Conservation (phyloP, 2,797 vertebrate species). For the Champsocephalus gunnari region DNA sequence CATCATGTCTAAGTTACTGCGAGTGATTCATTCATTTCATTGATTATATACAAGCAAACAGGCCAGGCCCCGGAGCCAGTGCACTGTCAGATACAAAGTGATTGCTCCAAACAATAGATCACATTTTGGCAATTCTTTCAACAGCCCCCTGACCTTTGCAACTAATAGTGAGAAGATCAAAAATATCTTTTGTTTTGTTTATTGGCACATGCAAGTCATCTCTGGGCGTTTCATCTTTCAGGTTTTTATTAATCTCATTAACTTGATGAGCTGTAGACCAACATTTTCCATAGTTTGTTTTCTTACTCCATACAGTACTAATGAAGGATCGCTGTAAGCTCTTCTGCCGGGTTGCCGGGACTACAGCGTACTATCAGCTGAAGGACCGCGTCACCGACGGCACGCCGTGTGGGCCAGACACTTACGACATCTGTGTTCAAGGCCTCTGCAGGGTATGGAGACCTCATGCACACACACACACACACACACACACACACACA, state of each 20-base stretch:
- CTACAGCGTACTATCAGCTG: slow-evolving; percentile 94
- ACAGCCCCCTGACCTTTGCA: slow-evolving; percentile 14
- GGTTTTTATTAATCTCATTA: slow-evolving; percentile 14
- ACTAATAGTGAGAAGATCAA: slow-evolving; percentile 32
- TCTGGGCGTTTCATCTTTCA: neutral
- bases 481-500: neutral
- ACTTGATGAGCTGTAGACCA: neutral
- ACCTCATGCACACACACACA: neutral
- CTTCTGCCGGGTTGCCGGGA: slow-evolving; percentile 95
- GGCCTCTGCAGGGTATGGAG: slow-evolving; percentile 94
- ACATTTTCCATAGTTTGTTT: slow-evolving; percentile 25
- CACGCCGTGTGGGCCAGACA: slow-evolving; percentile 93
- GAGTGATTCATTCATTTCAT: slow-evolving; percentile 67
- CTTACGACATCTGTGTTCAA: slow-evolving; percentile 97
- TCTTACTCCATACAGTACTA: slow-evolving; percentile 85
- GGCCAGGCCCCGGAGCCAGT: slow-evolving; percentile 48
- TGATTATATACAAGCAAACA: slow-evolving; percentile 64
- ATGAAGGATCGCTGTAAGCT: slow-evolving; percentile 99
- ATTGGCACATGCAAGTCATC: neutral
- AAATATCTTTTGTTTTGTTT: slow-evolving; percentile 29
- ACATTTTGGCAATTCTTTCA: slow-evolving; percentile 22
- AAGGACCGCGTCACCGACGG: slow-evolving; percentile 95
- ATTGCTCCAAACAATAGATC: slow-evolving; percentile 40
- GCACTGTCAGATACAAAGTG: slow-evolving; percentile 42
- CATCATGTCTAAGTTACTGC: slow-evolving; percentile 60